Percentiles rank a stretch among this genome's conserved stretches.
Evolutionary conservation across 2,113 vertebrate genomes (phyloP).

Genomic region (Xyliphius kryptos): DNA sequence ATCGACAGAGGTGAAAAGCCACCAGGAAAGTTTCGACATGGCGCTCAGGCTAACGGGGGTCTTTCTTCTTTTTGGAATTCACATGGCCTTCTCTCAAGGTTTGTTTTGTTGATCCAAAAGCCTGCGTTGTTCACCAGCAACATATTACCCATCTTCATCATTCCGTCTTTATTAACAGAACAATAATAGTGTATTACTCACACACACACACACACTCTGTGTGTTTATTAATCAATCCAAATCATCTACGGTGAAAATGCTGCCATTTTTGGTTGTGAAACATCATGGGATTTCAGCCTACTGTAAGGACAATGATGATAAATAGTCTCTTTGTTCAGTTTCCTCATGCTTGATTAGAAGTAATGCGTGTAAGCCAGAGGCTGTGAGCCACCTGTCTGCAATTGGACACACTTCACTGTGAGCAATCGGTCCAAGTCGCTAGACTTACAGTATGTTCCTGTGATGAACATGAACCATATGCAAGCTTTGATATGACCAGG

Average conservation of each 20-base stretch:
- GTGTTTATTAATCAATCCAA: too few species aligned
- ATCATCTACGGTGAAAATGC: not conserved
- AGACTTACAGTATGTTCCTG: too few species aligned
- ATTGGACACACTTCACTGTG: too few species aligned
- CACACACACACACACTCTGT: too few species aligned
- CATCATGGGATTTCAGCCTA: not conserved
- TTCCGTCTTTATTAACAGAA: too few species aligned
- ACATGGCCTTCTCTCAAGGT: conserved; percentile 53
- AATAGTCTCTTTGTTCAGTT: conserved; percentile 15
- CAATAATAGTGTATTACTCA: too few species aligned
- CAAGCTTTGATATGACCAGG: too few species aligned
- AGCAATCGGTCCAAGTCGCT: too few species aligned
- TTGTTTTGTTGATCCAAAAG: conserved; percentile 1
- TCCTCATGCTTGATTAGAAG: conserved; percentile 10
- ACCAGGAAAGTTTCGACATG: conserved; percentile 48
- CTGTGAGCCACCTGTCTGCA: conserved; percentile 27
- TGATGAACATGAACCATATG: too few species aligned
- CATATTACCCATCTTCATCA: too few species aligned
- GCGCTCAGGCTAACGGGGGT: conserved; percentile 32
- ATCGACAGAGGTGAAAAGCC: conserved; percentile 24
- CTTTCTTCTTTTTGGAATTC: conserved; percentile 50
- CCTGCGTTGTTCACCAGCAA: not conserved
- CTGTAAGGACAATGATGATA: too few species aligned
- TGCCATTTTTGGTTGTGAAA: conserved; percentile 16
- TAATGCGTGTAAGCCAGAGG: conserved; percentile 18